Conservation (phyloP, 1,140 invertebrate species). For the Tetragonula clypearis region DNA sequence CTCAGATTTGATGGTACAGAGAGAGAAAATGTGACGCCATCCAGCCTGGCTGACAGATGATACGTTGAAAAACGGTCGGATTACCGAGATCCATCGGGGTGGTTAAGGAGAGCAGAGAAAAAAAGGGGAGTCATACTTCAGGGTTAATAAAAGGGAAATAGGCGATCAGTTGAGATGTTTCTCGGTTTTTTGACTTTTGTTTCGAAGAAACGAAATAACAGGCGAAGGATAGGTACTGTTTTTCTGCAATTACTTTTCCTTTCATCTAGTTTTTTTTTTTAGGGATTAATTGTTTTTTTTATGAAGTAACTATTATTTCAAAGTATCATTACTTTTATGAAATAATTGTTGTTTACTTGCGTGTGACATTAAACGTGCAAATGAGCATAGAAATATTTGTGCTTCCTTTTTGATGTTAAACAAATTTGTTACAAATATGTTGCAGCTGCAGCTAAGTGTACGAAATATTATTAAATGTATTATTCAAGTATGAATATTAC, state of each 20-base stretch:
- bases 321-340: no score
- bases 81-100: background rate
- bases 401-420: background rate
- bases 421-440: background rate
- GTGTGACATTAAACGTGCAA: background rate
- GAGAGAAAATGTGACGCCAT: constrained; percentile 53
- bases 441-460: no score
- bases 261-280: background rate
- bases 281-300: background rate
- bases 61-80: constrained; percentile 26
- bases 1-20: constrained; percentile 63
- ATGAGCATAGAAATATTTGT: background rate
- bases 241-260: no score
- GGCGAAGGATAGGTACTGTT: background rate
- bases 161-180: background rate
- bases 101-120: background rate
- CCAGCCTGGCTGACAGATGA: constrained; percentile 24
- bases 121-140: background rate
- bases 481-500: no score
- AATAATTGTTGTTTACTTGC: background rate
- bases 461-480: no score
- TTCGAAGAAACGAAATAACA: background rate
- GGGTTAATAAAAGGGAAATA: constrained; percentile 6
- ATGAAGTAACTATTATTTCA: no score
- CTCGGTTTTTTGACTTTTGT: no score